Percentiles rank a stretch among this genome's conserved stretches.
phyloP scores from a whole-genome alignment of 2,113 vertebrate genomes.

The Chaetorhynchus papuensis region DNA sequence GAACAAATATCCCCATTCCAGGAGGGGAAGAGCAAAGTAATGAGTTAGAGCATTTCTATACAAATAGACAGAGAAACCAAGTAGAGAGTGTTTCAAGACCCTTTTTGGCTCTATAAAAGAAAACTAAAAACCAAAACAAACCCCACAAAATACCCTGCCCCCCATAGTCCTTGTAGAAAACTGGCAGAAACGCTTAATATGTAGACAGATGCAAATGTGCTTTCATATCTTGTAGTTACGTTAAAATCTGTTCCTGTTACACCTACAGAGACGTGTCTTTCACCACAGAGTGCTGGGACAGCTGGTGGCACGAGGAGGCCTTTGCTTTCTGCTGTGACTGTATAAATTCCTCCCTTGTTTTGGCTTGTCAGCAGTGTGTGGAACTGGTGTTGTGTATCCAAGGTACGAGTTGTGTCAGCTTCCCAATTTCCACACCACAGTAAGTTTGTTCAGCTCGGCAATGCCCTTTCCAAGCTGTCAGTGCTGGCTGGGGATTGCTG shows the following conservation, averaged over 20 bases:
- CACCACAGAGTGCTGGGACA: not conserved
- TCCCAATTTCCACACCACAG: not conserved
- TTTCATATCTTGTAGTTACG: not conserved
- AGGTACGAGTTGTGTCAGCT: not conserved
- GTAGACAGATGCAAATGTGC: not conserved
- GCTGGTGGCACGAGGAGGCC: not conserved
- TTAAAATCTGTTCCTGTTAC: not conserved
- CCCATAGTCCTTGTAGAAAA: not conserved
- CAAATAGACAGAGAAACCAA: not conserved
- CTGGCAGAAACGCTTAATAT: not conserved
- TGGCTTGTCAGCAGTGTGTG: not conserved
- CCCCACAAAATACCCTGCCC: not conserved
- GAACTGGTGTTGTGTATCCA: not conserved
- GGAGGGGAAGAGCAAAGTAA: not conserved
- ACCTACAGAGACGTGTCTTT: rapidly evolving
- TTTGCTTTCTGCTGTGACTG: not conserved
- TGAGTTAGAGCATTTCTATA: not conserved
- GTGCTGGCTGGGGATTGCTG: not conserved
- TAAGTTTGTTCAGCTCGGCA: not conserved
- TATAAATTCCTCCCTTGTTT: not conserved
- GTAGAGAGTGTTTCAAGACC: not conserved
- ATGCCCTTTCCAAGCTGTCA: not conserved
- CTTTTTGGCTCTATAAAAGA: not conserved
- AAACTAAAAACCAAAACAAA: not conserved
- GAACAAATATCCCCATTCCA: not conserved